phyloP scores from a whole-genome alignment of 2,888 invertebrate genomes.

The Pollenia griseotomentosa region DNA sequence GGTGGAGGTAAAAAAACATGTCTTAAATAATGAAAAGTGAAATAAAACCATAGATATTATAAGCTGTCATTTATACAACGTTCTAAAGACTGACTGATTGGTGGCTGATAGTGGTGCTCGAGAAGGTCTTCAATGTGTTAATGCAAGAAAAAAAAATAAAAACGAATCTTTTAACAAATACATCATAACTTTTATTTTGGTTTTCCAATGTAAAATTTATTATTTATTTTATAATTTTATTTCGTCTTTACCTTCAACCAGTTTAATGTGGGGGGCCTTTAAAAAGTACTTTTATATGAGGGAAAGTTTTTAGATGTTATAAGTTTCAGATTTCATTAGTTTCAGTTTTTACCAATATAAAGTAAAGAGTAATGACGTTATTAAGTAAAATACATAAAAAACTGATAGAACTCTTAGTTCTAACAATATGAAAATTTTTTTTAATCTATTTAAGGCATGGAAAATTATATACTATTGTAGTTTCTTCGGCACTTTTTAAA shows the following conservation, averaged over 20 bases:
- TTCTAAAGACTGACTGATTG: neutral
- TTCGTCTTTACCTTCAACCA: neutral
- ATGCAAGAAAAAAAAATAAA: neutral
- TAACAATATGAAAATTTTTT: too few relatives aligned
- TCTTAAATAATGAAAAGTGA: neutral
- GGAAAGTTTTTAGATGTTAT: neutral
- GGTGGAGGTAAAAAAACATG: neutral
- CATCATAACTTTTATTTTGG: neutral
- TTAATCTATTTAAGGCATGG: too few relatives aligned
- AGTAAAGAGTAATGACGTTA: too few relatives aligned
- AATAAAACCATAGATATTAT: conserved; percentile 35
- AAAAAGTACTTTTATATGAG: neutral
- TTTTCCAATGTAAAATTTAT: too few relatives aligned
- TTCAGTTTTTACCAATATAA: too few relatives aligned
- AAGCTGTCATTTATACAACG: conserved; percentile 21
- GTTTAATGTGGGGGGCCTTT: neutral
- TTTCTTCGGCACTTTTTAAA: too few relatives aligned
- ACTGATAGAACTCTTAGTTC: too few relatives aligned
- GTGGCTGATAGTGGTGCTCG: neutral
- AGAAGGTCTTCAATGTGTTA: neutral
- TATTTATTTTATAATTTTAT: neutral
- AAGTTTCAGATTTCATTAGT: too few relatives aligned
- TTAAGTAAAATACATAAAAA: too few relatives aligned
- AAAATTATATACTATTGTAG: too few relatives aligned
- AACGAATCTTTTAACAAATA: conserved; percentile 11